Evolutionary conservation across 2,113 vertebrate species (phyloP).

Genomic region (Bufo bufo): DNA sequence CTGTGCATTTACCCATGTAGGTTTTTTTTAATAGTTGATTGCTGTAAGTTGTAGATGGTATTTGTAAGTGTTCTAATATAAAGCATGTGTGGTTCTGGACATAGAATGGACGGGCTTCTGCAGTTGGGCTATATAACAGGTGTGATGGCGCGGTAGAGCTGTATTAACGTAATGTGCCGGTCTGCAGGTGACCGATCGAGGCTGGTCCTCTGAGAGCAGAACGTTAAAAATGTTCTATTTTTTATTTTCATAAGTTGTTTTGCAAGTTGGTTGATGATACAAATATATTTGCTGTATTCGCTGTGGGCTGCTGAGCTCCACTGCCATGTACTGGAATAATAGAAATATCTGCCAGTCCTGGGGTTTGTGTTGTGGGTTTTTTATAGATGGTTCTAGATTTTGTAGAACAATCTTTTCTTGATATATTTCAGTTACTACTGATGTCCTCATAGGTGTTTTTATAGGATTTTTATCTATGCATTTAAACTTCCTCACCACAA

Average conservation of each 20-base stretch:
- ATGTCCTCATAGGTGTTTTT: constrained; percentile 1
- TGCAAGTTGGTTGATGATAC: too few species aligned
- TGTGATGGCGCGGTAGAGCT: neutral
- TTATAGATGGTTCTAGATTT: too few species aligned
- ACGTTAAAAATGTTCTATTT: neutral
- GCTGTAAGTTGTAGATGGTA: neutral
- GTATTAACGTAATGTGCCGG: too few species aligned
- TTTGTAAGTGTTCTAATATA: neutral
- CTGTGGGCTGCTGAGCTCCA: neutral
- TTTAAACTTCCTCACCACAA: neutral
- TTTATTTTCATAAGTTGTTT: too few species aligned
- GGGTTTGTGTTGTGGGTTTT: too few species aligned
- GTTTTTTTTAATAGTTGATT: neutral
- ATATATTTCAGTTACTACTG: neutral
- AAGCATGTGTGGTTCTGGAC: neutral
- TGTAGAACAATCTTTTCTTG: neutral
- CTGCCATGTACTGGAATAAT: too few species aligned
- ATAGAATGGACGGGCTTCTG: neutral
- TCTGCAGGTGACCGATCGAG: neutral
- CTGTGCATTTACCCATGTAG: too few species aligned
- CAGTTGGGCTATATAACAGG: neutral
- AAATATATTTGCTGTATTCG: neutral
- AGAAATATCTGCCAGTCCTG: too few species aligned
- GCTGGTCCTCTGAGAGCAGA: constrained; percentile 3
- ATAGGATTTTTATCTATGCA: neutral